Evolutionary conservation across 2,888 invertebrate species (phyloP).

Genomic region (Phoronis australis): DNA sequence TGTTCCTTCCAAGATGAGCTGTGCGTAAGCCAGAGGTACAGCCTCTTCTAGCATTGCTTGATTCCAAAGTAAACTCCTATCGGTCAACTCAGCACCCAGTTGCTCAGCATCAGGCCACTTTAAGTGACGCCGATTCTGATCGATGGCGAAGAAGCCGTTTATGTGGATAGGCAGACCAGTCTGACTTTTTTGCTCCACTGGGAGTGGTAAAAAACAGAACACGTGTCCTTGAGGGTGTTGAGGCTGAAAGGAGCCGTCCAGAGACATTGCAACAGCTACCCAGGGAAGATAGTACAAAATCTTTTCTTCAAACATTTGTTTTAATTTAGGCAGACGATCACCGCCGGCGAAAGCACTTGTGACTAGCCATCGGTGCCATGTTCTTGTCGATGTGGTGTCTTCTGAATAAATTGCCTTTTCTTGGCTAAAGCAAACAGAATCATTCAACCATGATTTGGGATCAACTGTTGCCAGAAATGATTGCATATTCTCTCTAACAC

Average conservation of each 20-base stretch:
- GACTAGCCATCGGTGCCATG: slow-evolving; percentile 21
- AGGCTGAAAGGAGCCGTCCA: not conserved
- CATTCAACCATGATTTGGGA: not conserved
- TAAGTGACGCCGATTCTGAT: slow-evolving; percentile 38
- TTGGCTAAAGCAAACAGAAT: not conserved
- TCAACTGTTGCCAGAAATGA: not conserved
- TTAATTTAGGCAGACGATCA: slow-evolving; percentile 13
- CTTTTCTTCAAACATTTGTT: slow-evolving; percentile 8
- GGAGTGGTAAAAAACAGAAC: slow-evolving; percentile 46
- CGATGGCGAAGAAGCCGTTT: slow-evolving; percentile 43
- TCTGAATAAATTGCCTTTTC: not conserved
- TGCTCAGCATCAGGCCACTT: slow-evolving; percentile 37
- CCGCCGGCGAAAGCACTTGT: slow-evolving; percentile 19
- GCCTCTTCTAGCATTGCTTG: slow-evolving; percentile 30
- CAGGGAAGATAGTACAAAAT: slow-evolving; percentile 24
- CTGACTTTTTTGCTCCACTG: slow-evolving; percentile 24
- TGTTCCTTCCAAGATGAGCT: slow-evolving; percentile 14
- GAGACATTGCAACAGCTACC: slow-evolving; percentile 25
- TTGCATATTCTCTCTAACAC: not conserved
- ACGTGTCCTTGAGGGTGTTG: slow-evolving; percentile 25
- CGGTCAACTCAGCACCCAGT: slow-evolving; percentile 12
- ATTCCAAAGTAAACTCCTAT: slow-evolving; percentile 39
- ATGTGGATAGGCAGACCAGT: slow-evolving; percentile 45
- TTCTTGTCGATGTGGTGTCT: not conserved
- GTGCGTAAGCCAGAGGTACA: slow-evolving; percentile 26